Conservation (phyloP, 2,888 invertebrate genomes). For the Osedax fenrisi region DNA sequence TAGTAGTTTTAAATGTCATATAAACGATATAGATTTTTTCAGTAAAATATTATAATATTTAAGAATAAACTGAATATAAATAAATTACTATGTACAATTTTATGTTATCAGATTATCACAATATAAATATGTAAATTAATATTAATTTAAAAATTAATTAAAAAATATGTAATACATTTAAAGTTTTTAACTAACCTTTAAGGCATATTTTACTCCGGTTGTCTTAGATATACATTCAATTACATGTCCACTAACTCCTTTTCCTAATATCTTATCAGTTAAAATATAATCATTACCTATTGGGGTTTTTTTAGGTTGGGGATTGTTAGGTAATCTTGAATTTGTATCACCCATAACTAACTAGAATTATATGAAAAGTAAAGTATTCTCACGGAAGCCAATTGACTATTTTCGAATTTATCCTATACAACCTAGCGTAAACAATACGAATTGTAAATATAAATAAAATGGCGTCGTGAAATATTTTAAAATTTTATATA, state of each 20-base stretch:
- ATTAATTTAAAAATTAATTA: too few species aligned
- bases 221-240: conserved; percentile 75
- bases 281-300: conserved; percentile 82
- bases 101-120: too few species aligned
- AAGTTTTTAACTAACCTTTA: conserved; percentile 65
- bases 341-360: conserved; percentile 37
- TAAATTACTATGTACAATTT: too few species aligned
- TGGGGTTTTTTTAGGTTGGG: conserved; percentile 60
- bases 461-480: neutral
- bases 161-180: too few species aligned
- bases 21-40: too few species aligned
- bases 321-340: conserved; percentile 28
- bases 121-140: too few species aligned
- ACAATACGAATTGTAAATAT: neutral
- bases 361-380: neutral
- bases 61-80: too few species aligned
- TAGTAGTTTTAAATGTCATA: too few species aligned
- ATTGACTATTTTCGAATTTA: neutral
- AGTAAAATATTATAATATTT: too few species aligned
- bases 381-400: neutral
- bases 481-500: neutral
- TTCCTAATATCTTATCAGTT: conserved; percentile 78
- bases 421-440: neutral
- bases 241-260: conserved; percentile 96
- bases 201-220: conserved; percentile 69